These are phyloP conservation scores for Onthophagus taurus DNA, from an alignment of 1,140 invertebrate genomes.

Conservation along the genomic window DNA sequence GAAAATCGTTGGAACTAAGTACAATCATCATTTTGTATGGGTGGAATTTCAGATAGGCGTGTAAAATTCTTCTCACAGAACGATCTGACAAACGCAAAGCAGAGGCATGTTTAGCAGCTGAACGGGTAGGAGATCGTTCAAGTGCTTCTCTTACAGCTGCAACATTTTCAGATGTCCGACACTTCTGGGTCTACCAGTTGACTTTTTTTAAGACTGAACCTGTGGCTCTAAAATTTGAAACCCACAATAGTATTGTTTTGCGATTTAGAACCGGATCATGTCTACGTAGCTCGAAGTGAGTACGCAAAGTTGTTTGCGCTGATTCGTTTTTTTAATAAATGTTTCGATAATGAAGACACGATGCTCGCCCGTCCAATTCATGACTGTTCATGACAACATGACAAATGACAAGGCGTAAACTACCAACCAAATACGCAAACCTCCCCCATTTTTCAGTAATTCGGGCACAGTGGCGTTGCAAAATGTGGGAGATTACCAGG, in stretches of 20 bases:
- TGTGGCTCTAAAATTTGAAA: slow-evolving; percentile 15
- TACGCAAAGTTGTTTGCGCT: slow-evolving; percentile 2
- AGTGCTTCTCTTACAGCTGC: slow-evolving; percentile 12
- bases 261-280: slow-evolving; percentile 6
- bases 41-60: slow-evolving; percentile 11
- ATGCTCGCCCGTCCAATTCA: no score
- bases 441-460: no score
- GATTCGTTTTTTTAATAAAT: slow-evolving; percentile 10
- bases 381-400: no score
- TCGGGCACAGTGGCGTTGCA: no score
- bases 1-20: no score
- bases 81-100: slow-evolving; percentile 11
- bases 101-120: slow-evolving; percentile 8
- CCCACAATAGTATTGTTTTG: slow-evolving; percentile 15
- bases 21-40: slow-evolving; percentile 13
- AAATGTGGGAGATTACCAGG: no score
- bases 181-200: slow-evolving; percentile 9
- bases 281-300: slow-evolving; percentile 5
- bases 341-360: no score
- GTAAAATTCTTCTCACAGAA: slow-evolving; percentile 15
- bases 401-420: no score
- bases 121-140: slow-evolving; percentile 12
- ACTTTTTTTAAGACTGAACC: slow-evolving; percentile 15
- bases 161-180: slow-evolving; percentile 12
- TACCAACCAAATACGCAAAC: no score